Percentiles rank a stretch among this genome's conserved stretches.
These are phyloP conservation scores for Catocala nupta DNA, from an alignment of 2,888 invertebrate species.

Conservation along the genomic window DNA sequence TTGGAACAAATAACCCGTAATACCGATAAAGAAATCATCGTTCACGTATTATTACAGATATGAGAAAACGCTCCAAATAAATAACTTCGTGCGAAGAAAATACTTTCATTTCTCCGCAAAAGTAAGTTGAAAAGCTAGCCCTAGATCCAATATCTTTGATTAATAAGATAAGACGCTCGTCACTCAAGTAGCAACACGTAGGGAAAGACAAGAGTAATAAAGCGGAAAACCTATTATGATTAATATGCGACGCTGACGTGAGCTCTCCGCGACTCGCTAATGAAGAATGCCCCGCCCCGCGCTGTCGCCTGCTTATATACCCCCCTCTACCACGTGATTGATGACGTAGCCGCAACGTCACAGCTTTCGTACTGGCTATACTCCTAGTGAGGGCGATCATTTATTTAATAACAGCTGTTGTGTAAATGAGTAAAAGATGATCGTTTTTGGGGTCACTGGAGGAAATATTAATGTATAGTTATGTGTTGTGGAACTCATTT, in stretches of 20 bases:
- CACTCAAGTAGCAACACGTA: constrained; percentile 54
- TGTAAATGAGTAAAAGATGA: constrained; percentile 55
- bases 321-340: constrained; percentile 69
- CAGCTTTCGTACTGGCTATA: constrained; percentile 59
- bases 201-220: constrained; percentile 59
- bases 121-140: constrained; percentile 8
- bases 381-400: constrained; percentile 73
- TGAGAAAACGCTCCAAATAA: constrained; percentile 16
- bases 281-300: constrained; percentile 72
- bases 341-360: constrained; percentile 75
- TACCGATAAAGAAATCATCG: constrained; percentile 7
- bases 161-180: constrained; percentile 54
- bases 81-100: constrained; percentile 14
- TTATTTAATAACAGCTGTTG: constrained; percentile 63
- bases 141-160: constrained; percentile 46
- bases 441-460: constrained; percentile 46
- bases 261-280: constrained; percentile 66
- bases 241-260: constrained; percentile 70
- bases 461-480: constrained; percentile 8
- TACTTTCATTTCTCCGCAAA: constrained; percentile 4
- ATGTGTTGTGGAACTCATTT: too few species aligned
- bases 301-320: constrained; percentile 63
- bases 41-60: constrained; percentile 13
- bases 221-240: constrained; percentile 65
- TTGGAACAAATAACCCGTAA: constrained; percentile 12